phyloP scores from a whole-genome alignment of 2,797 vertebrate genomes.

The Sebastes hopkinsi region DNA sequence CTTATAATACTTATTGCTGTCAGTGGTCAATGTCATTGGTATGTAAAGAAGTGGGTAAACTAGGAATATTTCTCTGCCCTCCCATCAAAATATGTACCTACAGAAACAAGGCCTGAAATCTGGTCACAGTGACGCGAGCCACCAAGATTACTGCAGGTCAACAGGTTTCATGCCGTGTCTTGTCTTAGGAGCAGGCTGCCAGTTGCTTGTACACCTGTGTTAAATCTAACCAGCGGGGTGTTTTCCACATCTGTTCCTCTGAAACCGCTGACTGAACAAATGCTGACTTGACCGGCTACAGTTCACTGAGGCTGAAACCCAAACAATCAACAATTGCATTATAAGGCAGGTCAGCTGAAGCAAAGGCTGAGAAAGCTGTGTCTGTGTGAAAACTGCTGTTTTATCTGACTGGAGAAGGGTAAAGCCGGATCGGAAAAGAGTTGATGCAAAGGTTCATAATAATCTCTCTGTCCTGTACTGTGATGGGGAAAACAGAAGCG shows the following conservation, averaged over 20 bases:
- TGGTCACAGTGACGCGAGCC: background rate
- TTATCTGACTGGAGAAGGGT: background rate
- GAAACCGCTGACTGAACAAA: slow-evolving; percentile 1
- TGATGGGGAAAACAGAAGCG: slow-evolving; percentile 1
- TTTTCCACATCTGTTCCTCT: slow-evolving; percentile 34
- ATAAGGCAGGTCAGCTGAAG: background rate
- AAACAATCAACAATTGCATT: slow-evolving; percentile 14
- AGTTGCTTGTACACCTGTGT: slow-evolving; percentile 31
- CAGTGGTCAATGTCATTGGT: background rate
- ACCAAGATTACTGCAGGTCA: slow-evolving; percentile 2
- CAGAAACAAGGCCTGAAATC: background rate
- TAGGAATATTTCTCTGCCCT: background rate
- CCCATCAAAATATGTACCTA: background rate
- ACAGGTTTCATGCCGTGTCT: slow-evolving; percentile 6
- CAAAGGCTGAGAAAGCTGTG: background rate
- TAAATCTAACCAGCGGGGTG: slow-evolving; percentile 17
- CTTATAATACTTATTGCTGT: background rate
- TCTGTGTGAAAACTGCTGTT: background rate
- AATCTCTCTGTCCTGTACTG: background rate
- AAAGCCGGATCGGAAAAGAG: background rate
- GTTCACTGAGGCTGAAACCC: slow-evolving; percentile 8
- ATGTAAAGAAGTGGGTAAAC: background rate
- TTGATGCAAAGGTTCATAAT: background rate
- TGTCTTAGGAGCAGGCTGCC: background rate
- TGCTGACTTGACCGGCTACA: slow-evolving; percentile 20